Percentiles rank a stretch among this genome's conserved stretches.
Conservation (phyloP, 2,888 invertebrate genomes). For the Muscina levida region DNA sequence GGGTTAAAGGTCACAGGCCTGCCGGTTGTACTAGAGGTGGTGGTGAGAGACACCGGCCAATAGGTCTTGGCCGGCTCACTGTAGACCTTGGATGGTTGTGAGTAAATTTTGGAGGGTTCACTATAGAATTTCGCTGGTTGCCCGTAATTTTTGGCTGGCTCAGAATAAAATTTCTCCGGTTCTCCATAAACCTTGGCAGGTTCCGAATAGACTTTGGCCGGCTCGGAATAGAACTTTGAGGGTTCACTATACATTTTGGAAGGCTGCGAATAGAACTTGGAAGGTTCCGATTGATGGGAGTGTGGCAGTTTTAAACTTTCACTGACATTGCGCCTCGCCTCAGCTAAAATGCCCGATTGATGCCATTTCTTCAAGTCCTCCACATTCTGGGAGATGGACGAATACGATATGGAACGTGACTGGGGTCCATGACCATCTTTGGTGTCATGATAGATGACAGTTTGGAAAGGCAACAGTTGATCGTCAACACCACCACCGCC, state of each 20-base stretch:
- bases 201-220: constrained; percentile 82
- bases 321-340: constrained; percentile 77
- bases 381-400: constrained; percentile 80
- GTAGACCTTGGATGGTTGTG: constrained; percentile 82
- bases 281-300: constrained; percentile 80
- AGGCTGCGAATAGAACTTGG: constrained; percentile 81
- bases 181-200: constrained; percentile 82
- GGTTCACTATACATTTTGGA: constrained; percentile 81
- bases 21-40: constrained; percentile 65
- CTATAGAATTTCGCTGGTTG: constrained; percentile 83
- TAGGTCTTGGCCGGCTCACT: constrained; percentile 81
- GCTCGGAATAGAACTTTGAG: constrained; percentile 82
- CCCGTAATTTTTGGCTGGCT: constrained; percentile 81
- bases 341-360: constrained; percentile 74
- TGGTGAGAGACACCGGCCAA: constrained; percentile 76
- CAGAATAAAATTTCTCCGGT: constrained; percentile 81
- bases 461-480: constrained; percentile 81
- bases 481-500: constrained; percentile 70
- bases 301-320: constrained; percentile 72
- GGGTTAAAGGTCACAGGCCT: constrained; percentile 49
- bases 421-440: constrained; percentile 76
- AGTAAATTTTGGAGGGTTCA: constrained; percentile 82
- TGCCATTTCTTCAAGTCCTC: constrained; percentile 75
- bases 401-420: constrained; percentile 82
- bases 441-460: constrained; percentile 81